A percentile compares a stretch with the other conserved stretches of the same genome.
Conservation (phyloP, 2,113 vertebrate species). For the Stercorarius parasiticus region DNA sequence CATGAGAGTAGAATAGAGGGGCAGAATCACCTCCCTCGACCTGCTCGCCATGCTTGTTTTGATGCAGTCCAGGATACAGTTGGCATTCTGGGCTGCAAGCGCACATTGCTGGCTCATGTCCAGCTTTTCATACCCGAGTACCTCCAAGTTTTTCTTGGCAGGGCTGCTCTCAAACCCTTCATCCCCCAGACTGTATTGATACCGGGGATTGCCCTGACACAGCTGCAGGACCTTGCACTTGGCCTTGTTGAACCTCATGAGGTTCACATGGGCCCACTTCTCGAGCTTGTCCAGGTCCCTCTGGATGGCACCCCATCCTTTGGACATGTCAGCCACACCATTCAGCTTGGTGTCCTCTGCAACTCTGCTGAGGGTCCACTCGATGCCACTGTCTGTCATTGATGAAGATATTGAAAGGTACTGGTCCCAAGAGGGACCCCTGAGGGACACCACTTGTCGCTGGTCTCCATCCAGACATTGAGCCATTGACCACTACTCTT, state of each 20-base stretch:
- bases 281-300: fast-evolving
- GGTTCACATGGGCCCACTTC: not conserved
- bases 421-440: not conserved
- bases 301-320: not conserved
- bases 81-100: not conserved
- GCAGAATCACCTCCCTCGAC: not conserved
- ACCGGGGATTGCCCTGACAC: not conserved
- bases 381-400: not conserved
- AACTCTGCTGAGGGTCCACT: not conserved
- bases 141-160: not conserved
- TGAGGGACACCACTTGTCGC: not conserved
- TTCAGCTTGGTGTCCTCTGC: not conserved
- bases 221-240: not conserved
- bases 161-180: not conserved
- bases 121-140: not conserved
- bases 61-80: not conserved
- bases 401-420: not conserved
- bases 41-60: not conserved
- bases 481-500: fast-evolving
- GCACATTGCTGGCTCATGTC: fast-evolving
- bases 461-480: fast-evolving
- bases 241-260: not conserved
- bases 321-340: not conserved
- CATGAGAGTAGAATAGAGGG: not conserved
- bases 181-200: not conserved